Percentiles rank a stretch among this genome's conserved stretches.
Evolutionary conservation across 1,140 invertebrate species (phyloP).

Genomic region (Palaemon carinicauda): DNA sequence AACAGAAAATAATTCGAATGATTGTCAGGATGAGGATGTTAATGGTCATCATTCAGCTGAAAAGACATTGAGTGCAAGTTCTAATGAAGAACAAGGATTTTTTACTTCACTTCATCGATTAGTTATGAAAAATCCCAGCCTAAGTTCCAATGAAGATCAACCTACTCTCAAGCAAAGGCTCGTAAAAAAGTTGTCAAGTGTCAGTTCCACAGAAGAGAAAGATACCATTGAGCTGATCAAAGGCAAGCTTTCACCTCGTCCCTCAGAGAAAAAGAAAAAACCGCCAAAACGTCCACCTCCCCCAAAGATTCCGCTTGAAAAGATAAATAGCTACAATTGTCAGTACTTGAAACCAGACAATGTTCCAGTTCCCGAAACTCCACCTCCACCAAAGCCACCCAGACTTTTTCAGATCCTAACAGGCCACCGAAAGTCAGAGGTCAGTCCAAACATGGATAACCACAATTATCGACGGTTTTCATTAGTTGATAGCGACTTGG

Average conservation of each 20-base stretch:
- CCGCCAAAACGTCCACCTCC: conserved; percentile 40
- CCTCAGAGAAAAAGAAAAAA: conserved; percentile 23
- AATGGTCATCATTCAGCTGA: not conserved
- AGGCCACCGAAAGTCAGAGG: conserved; percentile 6
- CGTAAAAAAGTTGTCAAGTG: conserved; percentile 33
- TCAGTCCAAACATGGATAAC: not conserved
- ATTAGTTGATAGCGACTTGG: conserved; percentile 50
- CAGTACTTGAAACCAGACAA: conserved; percentile 9
- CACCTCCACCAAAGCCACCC: conserved; percentile 53
- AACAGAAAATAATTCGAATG: not conserved
- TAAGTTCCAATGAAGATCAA: conserved; percentile 36
- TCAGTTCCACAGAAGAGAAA: conserved; percentile 34
- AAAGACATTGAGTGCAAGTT: conserved; percentile 15
- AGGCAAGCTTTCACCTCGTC: not conserved
- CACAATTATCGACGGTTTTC: conserved; percentile 54
- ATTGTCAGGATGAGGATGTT: not conserved
- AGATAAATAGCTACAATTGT: conserved; percentile 25
- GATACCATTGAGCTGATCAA: not conserved
- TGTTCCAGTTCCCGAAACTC: conserved; percentile 8
- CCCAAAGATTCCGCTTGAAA: conserved; percentile 25
- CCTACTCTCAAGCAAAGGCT: conserved; percentile 27
- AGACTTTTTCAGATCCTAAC: conserved; percentile 52
- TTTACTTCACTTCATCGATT: conserved; percentile 39
- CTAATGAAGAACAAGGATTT: conserved; percentile 33
- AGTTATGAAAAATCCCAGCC: conserved; percentile 31